These are phyloP conservation scores for Conus betulinus DNA, from an alignment of 1,140 invertebrate species.

Conservation along the genomic window DNA sequence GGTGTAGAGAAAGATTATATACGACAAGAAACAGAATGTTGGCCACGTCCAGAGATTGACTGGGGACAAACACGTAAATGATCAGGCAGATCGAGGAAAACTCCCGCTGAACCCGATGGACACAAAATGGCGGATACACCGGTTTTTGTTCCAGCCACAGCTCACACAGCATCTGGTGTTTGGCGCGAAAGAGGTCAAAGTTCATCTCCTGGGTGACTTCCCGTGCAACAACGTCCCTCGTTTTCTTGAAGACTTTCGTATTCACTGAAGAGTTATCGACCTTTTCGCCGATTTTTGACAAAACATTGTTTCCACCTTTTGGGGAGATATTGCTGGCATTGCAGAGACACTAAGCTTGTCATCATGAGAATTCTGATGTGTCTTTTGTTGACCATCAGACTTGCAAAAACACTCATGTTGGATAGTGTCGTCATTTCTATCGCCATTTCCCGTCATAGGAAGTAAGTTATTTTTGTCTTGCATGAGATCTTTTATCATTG, in stretches of 20 bases:
- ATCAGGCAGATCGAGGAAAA: background rate
- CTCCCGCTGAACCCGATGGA: background rate
- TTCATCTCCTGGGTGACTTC: background rate
- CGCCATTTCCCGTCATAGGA: background rate
- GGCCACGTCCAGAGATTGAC: background rate
- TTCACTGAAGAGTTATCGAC: background rate
- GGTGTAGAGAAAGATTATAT: background rate
- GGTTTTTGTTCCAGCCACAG: background rate
- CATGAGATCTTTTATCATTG: background rate
- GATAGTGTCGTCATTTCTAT: background rate
- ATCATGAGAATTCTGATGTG: too few relatives aligned
- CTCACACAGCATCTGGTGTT: slow-evolving; percentile 1
- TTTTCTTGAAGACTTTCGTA: background rate
- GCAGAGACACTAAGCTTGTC: too few relatives aligned
- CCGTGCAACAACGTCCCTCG: background rate
- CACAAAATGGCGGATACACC: background rate
- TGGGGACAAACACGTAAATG: background rate
- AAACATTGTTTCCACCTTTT: too few relatives aligned
- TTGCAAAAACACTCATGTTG: too few relatives aligned
- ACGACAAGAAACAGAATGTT: background rate
- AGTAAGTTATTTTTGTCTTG: background rate
- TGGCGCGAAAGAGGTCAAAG: background rate
- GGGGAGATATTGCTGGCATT: too few relatives aligned
- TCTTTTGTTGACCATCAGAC: too few relatives aligned
- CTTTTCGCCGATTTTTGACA: too few relatives aligned